Evolutionary conservation across 2,797 vertebrate species (phyloP).

Genomic region (Chelidonichthys spinosus): DNA sequence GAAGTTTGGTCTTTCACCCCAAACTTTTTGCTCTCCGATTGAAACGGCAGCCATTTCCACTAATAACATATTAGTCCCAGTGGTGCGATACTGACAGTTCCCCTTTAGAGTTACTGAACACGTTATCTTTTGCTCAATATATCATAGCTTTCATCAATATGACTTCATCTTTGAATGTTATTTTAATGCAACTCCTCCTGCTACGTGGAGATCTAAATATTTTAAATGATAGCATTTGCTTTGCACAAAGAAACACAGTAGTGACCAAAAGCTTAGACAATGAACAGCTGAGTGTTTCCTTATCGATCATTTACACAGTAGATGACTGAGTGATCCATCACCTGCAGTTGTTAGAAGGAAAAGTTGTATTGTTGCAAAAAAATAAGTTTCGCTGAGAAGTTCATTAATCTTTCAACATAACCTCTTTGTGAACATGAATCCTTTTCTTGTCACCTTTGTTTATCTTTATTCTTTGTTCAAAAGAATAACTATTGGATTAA

Average conservation of each 20-base stretch:
- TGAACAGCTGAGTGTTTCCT: background rate
- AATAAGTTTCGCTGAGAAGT: background rate
- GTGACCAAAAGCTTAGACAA: background rate
- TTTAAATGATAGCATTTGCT: background rate
- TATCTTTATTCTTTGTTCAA: background rate
- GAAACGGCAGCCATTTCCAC: conserved; percentile 7
- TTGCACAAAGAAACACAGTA: background rate
- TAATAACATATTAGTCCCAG: background rate
- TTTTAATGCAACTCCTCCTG: background rate
- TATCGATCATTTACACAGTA: background rate
- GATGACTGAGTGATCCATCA: background rate
- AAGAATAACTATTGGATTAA: background rate
- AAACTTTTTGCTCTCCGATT: conserved; percentile 20
- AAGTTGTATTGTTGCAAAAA: background rate
- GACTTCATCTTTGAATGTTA: background rate
- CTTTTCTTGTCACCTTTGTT: conserved; percentile 19
- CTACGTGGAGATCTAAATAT: background rate
- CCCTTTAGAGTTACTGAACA: conserved; percentile 6
- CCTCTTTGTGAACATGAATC: background rate
- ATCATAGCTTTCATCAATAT: background rate
- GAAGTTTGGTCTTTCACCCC: conserved; percentile 20
- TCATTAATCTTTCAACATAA: conserved; percentile 16
- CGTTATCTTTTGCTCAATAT: background rate
- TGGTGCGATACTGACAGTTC: conserved; percentile 16
- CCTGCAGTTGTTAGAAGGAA: background rate